Evolutionary conservation across 1,140 invertebrate genomes (phyloP).

Genomic region (Venturia canescens): DNA sequence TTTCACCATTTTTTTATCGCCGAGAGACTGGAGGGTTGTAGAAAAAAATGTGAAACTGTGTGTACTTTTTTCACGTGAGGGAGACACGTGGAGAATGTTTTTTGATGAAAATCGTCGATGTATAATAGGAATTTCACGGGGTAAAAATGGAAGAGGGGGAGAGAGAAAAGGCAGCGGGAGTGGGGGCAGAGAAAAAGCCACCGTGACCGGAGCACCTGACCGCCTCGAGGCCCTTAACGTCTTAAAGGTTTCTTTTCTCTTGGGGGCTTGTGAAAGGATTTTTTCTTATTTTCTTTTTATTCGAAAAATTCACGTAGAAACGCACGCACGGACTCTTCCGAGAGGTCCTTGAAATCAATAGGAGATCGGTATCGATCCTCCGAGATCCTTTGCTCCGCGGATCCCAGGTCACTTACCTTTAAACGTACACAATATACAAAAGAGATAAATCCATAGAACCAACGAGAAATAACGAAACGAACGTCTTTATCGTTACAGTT

Average conservation of each 20-base stretch:
- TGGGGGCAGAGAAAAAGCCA: background rate
- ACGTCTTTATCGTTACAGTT: conserved; percentile 17
- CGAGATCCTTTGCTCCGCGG: conserved; percentile 1
- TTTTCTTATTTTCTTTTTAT: conserved; percentile 47
- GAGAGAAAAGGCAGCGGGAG: background rate
- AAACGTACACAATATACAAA: conserved; percentile 46
- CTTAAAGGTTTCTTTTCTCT: conserved; percentile 40
- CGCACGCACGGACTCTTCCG: conserved; percentile 62
- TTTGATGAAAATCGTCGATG: conserved; percentile 59
- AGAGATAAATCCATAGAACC: background rate
- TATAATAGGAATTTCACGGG: conserved; percentile 54
- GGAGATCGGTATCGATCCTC: conserved; percentile 66
- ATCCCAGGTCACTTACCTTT: conserved; percentile 46
- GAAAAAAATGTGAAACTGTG: conserved; percentile 51
- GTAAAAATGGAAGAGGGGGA: conserved; percentile 19
- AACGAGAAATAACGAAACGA: background rate
- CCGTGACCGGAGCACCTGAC: conserved; percentile 64
- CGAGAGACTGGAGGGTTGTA: conserved; percentile 42
- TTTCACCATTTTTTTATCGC: conserved; percentile 42
- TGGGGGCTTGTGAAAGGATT: conserved; percentile 4
- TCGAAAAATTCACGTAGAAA: conserved; percentile 38
- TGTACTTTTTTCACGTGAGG: conserved; percentile 43
- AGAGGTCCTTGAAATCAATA: conserved; percentile 69
- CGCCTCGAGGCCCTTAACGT: conserved; percentile 58
- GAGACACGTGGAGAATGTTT: conserved; percentile 55